Evolutionary conservation across 1,140 invertebrate species (phyloP).

Genomic region (Atta cephalotes): DNA sequence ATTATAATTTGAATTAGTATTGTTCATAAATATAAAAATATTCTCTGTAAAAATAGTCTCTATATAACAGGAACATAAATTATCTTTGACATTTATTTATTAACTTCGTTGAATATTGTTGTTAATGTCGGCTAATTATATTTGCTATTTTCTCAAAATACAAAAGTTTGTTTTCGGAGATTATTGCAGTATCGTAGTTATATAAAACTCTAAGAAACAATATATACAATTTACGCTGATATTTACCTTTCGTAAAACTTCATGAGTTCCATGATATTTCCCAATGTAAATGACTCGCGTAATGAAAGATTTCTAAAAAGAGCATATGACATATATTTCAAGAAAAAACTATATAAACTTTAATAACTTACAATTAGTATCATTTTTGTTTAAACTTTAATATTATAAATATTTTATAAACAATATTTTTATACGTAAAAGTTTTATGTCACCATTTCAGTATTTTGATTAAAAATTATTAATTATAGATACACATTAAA

Average conservation of each 20-base stretch:
- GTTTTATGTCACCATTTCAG: background rate
- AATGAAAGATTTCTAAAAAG: constrained; percentile 67
- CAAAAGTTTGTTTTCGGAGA: background rate
- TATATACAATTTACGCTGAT: constrained; percentile 3
- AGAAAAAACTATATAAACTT: background rate
- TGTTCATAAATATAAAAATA: background rate
- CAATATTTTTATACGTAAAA: background rate
- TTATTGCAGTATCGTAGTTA: background rate
- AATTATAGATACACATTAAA: background rate
- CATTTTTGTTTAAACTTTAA: background rate
- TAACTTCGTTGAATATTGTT: background rate
- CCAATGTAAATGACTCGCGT: constrained; percentile 77
- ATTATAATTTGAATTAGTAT: background rate
- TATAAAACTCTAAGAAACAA: constrained; percentile 16
- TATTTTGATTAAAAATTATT: background rate
- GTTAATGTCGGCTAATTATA: background rate
- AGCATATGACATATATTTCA: constrained; percentile 21
- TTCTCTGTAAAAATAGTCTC: background rate
- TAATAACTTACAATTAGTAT: background rate
- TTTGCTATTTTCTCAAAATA: background rate
- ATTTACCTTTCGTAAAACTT: constrained; percentile 69
- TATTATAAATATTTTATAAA: background rate
- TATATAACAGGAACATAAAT: background rate
- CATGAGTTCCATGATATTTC: constrained; percentile 57
- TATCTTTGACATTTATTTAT: background rate